phyloP scores from a whole-genome alignment of 2,888 invertebrate genomes.

The Ditylenchus weischeri region DNA sequence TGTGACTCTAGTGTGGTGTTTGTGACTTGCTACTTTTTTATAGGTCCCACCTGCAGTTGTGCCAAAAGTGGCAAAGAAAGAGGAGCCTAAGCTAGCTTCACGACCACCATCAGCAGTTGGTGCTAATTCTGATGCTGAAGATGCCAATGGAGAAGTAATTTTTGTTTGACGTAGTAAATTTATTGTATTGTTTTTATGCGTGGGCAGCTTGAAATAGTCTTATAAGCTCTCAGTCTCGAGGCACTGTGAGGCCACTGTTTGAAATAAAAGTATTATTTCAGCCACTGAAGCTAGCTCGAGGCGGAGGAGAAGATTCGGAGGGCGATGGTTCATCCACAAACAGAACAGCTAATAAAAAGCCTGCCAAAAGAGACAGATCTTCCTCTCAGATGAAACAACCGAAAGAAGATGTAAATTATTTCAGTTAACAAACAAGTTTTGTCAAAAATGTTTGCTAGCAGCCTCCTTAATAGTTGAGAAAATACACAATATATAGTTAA shows the following conservation, averaged over 20 bases:
- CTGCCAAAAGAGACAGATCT: conserved; percentile 5
- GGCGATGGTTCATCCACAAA: background rate
- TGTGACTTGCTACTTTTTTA: conserved; percentile 4
- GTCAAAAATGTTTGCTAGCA: no score
- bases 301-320: background rate
- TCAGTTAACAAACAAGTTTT: conserved; percentile 12
- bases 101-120: background rate
- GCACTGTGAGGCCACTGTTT: background rate
- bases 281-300: conserved; percentile 21
- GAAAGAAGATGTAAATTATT: background rate
- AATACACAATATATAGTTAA: background rate
- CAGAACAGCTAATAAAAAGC: background rate
- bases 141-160: conserved; percentile 7
- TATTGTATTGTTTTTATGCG: conserved; percentile 8
- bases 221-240: no score
- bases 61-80: conserved; percentile 7
- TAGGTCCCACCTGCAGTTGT: conserved; percentile 14
- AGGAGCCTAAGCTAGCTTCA: conserved; percentile 7
- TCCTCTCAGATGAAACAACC: conserved; percentile 2
- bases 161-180: conserved; percentile 11
- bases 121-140: conserved; percentile 19
- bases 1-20: conserved; percentile 17
- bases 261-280: conserved; percentile 14
- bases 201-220: no score
- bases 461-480: background rate